Evolutionary conservation across 2,113 vertebrate species (phyloP).

Genomic region (Eretmochelys imbricata): DNA sequence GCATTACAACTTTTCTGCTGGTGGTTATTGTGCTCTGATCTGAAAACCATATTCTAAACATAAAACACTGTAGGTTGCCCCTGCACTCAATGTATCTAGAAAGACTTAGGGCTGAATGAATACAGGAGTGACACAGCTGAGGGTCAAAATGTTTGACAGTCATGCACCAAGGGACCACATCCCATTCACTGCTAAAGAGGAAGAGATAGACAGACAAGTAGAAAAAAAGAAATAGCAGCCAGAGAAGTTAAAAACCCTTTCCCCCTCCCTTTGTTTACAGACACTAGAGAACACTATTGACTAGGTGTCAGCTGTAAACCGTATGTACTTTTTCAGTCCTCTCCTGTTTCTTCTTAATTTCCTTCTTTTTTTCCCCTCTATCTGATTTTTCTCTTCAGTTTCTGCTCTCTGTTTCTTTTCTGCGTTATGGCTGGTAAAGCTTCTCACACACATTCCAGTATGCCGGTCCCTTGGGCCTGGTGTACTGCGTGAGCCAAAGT

Average conservation of each 20-base stretch:
- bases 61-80: not conserved
- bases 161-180: not conserved
- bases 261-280: not conserved
- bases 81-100: not conserved
- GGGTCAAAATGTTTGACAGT: not conserved
- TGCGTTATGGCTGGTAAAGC: constrained; percentile 34
- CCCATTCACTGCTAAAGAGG: not conserved
- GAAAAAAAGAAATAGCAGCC: not conserved
- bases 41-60: not conserved
- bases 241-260: not conserved
- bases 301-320: accelerated
- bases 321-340: not conserved
- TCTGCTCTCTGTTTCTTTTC: not conserved
- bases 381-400: not conserved
- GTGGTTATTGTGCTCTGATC: not conserved
- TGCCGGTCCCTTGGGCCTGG: constrained; percentile 50
- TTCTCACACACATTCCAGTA: constrained; percentile 39
- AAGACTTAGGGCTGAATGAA: not conserved
- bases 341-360: not conserved
- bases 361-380: not conserved
- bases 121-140: constrained; percentile 17
- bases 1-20: not conserved
- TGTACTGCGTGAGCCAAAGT: constrained; percentile 49
- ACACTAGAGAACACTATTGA: not conserved
- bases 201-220: not conserved